Percentiles rank a stretch among this genome's conserved stretches.
Evolutionary conservation across 2,888 invertebrate genomes (phyloP).

Genomic region (Netelia virgata): DNA sequence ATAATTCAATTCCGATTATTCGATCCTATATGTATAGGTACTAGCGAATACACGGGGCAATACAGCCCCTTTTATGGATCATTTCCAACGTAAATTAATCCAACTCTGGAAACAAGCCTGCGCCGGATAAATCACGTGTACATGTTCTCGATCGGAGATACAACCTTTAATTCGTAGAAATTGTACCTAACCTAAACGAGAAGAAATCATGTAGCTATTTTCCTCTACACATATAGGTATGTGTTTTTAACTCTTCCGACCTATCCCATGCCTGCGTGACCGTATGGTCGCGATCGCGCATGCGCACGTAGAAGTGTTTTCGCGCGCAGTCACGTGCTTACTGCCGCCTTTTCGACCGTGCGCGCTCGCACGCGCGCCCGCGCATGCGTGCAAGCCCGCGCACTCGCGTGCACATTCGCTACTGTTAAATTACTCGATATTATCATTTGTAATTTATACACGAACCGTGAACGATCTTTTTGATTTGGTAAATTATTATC

Average conservation of each 20-base stretch:
- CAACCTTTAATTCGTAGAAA: background rate
- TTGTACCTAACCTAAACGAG: background rate
- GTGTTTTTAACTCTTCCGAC: background rate
- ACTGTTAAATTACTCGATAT: background rate
- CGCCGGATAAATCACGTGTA: background rate
- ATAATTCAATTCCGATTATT: conserved; percentile 49
- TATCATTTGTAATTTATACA: background rate
- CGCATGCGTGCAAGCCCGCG: too few species aligned
- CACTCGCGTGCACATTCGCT: background rate
- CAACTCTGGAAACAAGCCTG: background rate
- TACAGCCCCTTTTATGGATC: conserved; percentile 6
- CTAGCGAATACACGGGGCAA: background rate
- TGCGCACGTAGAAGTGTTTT: too few species aligned
- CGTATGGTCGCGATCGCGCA: too few species aligned
- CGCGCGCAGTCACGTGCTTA: too few species aligned
- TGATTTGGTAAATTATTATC: too few species aligned
- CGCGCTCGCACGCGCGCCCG: too few species aligned
- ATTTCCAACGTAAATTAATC: background rate
- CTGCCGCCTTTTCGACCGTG: too few species aligned
- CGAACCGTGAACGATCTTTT: background rate
- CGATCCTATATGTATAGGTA: conserved; percentile 16
- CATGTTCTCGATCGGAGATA: background rate
- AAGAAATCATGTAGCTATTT: background rate
- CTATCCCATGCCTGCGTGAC: too few species aligned
- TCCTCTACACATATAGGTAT: background rate